A percentile compares a stretch with the other conserved stretches of the same genome.
Evolutionary conservation across 2,888 invertebrate genomes (phyloP).

Genomic region (Caenorhabditis angaria): DNA sequence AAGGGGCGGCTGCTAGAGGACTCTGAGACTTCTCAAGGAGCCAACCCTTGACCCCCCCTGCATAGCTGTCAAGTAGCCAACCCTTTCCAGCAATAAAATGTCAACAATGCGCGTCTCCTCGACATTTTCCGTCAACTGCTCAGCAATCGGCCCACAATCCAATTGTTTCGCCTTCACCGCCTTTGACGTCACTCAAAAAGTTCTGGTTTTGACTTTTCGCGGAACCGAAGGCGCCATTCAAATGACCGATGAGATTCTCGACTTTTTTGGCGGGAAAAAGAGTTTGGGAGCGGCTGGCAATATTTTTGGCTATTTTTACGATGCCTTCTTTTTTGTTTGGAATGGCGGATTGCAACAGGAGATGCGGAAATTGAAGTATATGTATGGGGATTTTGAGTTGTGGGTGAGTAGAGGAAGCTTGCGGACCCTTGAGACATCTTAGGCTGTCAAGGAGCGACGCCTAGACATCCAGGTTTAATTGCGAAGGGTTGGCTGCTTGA

Average conservation of each 20-base stretch:
- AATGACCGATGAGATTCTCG: constrained; percentile 36
- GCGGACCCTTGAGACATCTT: no score
- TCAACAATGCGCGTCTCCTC: constrained; percentile 34
- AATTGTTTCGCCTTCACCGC: constrained; percentile 45
- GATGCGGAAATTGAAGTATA: constrained; percentile 26
- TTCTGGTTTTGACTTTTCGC: constrained; percentile 45
- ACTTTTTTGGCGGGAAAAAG: constrained; percentile 35
- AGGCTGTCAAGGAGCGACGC: no score
- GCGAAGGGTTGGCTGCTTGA: no score
- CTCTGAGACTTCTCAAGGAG: no score
- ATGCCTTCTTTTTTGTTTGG: constrained; percentile 47
- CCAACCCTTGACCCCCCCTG: no score
- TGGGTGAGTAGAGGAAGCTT: no score
- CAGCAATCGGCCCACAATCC: constrained; percentile 21
- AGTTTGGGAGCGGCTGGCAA: constrained; percentile 36
- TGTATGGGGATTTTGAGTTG: constrained; percentile 45
- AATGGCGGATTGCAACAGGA: constrained; percentile 40
- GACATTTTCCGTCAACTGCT: constrained; percentile 32
- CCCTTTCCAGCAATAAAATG: constrained; percentile 19
- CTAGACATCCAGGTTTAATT: no score
- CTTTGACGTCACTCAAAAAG: constrained; percentile 33
- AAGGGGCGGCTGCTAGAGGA: no score
- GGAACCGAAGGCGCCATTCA: constrained; percentile 45
- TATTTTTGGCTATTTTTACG: constrained; percentile 50
- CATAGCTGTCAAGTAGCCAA: no score